phyloP scores from a whole-genome alignment of 2,888 invertebrate species.

The Aporophyla nigra region DNA sequence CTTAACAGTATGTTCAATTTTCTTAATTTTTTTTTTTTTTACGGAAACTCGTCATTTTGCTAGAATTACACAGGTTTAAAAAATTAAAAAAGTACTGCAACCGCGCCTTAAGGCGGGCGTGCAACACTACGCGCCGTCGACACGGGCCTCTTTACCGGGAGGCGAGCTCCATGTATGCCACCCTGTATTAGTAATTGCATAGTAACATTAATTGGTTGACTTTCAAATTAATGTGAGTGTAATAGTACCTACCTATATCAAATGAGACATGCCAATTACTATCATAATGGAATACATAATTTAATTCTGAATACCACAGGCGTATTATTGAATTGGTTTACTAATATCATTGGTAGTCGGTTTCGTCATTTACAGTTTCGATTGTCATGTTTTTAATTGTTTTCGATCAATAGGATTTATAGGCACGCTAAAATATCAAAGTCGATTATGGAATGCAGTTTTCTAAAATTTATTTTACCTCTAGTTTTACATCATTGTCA shows the following conservation, averaged over 20 bases:
- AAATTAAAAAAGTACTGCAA: no score
- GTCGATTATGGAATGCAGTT: background rate
- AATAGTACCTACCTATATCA: background rate
- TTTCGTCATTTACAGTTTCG: constrained; percentile 2
- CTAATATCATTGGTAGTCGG: background rate
- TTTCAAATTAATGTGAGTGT: background rate
- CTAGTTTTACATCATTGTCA: background rate
- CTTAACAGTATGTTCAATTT: no score
- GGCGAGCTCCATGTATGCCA: no score
- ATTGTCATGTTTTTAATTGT: background rate
- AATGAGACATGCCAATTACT: constrained; percentile 20
- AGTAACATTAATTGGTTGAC: background rate
- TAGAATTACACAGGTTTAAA: no score
- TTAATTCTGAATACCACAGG: constrained; percentile 19
- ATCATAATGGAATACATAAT: constrained; percentile 17
- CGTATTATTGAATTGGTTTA: constrained; percentile 12
- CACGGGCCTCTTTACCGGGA: no score
- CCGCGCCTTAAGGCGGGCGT: no score
- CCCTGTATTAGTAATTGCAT: background rate
- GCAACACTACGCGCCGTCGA: no score
- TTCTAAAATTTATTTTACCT: background rate
- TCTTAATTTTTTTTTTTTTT: no score
- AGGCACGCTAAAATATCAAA: background rate
- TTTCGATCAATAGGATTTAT: background rate
- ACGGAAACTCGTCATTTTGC: no score